Evolutionary conservation across 2,888 invertebrate genomes (phyloP).

Genomic region (Macrophya alboannulata): DNA sequence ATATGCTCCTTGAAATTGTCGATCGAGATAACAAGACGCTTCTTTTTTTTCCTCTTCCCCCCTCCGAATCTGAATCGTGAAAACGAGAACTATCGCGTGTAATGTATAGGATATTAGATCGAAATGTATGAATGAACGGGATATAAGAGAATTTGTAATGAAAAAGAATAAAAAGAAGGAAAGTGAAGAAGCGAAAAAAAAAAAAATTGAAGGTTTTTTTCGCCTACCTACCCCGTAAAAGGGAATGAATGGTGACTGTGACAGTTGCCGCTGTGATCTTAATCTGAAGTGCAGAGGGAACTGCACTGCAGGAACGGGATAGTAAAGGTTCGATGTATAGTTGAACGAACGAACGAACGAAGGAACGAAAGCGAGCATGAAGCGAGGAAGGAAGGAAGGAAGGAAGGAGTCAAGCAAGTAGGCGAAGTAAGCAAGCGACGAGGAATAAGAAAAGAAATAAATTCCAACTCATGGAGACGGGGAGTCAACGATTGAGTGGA

Average conservation of each 20-base stretch:
- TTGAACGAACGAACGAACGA: slow-evolving; percentile 59
- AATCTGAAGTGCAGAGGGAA: slow-evolving; percentile 70
- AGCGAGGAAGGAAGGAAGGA: too few species aligned
- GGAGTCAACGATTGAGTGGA: slow-evolving; percentile 69
- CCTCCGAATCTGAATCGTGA: not conserved
- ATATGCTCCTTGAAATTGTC: too few species aligned
- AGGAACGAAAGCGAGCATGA: too few species aligned
- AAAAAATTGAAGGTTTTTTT: not conserved
- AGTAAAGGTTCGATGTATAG: slow-evolving; percentile 61
- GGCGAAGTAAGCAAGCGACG: too few species aligned
- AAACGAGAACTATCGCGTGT: not conserved
- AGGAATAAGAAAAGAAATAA: slow-evolving; percentile 35
- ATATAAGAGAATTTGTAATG: not conserved
- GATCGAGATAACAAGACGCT: too few species aligned
- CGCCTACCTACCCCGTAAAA: slow-evolving; percentile 23
- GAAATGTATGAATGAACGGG: slow-evolving; percentile 39
- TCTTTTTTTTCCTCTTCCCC: too few species aligned
- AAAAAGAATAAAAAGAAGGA: slow-evolving; percentile 5
- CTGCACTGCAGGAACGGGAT: not conserved
- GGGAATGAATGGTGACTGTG: slow-evolving; percentile 68
- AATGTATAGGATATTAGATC: not conserved
- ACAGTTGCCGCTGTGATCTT: slow-evolving; percentile 77
- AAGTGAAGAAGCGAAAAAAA: slow-evolving; percentile 30
- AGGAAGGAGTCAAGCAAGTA: too few species aligned
- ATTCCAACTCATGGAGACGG: not conserved